Evolutionary conservation across 1,140 invertebrate species (phyloP).

Genomic region (Hycleus phaleratus): DNA sequence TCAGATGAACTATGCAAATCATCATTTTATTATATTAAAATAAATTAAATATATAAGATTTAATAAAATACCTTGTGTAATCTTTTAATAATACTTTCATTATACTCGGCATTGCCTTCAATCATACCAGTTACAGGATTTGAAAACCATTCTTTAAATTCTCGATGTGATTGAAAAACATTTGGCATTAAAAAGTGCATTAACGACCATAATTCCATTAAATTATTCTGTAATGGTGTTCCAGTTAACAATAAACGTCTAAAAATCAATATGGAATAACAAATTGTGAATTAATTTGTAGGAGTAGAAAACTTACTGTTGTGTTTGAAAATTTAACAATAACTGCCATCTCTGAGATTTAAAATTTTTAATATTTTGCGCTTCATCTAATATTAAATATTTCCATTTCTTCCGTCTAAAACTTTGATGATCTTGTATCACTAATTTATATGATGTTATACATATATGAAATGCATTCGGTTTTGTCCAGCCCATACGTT

Average conservation of each 20-base stretch:
- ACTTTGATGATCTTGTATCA: conserved; percentile 97
- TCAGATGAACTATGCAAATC: conserved; percentile 7
- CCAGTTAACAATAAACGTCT: conserved; percentile 92
- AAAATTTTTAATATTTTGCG: conserved; percentile 99
- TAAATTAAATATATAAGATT: neutral
- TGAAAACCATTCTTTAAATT: conserved; percentile 99
- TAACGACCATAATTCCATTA: conserved; percentile 99
- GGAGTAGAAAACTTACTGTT: conserved; percentile 49
- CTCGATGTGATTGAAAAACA: conserved; percentile 95
- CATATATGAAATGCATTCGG: conserved; percentile 99
- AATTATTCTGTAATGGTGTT: conserved; percentile 96
- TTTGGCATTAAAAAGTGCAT: conserved; percentile 99
- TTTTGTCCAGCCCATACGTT: conserved; percentile 96
- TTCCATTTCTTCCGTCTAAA: conserved; percentile 98
- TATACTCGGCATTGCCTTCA: conserved; percentile 92
- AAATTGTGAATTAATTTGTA: conserved; percentile 30
- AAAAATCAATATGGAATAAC: conserved; percentile 26
- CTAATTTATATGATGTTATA: conserved; percentile 98
- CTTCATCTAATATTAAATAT: conserved; percentile 98
- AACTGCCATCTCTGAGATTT: conserved; percentile 99
- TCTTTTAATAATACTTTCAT: conserved; percentile 86
- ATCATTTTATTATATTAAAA: conserved; percentile 2
- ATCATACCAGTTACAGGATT: conserved; percentile 98
- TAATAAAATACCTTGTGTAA: conserved; percentile 77
- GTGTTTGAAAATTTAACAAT: conserved; percentile 92